phyloP scores from a whole-genome alignment of 2,113 vertebrate genomes.

The Syrrhaptes paradoxus region DNA sequence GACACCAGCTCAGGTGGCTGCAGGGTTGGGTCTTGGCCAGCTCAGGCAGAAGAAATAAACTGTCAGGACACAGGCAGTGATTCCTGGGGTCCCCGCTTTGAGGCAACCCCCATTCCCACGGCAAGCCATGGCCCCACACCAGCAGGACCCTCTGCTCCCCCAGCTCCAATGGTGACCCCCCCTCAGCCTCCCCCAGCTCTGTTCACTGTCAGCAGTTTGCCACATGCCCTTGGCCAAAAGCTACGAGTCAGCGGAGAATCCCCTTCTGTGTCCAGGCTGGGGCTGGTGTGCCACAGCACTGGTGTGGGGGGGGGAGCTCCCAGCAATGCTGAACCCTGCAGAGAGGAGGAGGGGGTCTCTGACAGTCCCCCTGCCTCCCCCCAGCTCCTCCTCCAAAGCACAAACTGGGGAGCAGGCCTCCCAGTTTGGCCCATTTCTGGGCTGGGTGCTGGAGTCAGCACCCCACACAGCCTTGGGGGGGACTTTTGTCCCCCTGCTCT shows the following conservation, averaged over 20 bases:
- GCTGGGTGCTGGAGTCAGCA: background rate
- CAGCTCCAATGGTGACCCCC: background rate
- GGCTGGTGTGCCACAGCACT: background rate
- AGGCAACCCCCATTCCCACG: fast-evolving
- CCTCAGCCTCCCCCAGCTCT: background rate
- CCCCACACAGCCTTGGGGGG: fast-evolving
- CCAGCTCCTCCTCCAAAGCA: background rate
- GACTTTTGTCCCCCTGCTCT: background rate
- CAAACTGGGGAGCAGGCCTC: background rate
- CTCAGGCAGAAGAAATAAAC: background rate
- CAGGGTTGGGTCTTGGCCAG: background rate
- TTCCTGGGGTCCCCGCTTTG: background rate
- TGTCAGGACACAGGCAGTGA: background rate
- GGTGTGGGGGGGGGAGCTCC: background rate
- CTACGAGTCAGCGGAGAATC: background rate
- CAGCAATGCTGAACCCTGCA: fast-evolving
- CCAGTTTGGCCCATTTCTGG: background rate
- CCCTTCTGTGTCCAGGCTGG: background rate
- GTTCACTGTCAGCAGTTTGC: fast-evolving
- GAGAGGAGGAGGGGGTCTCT: background rate
- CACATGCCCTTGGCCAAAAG: background rate
- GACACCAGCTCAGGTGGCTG: background rate
- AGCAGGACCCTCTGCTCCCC: background rate
- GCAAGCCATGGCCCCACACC: background rate
- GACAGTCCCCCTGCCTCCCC: background rate